Evolutionary conservation across 2,113 vertebrate genomes (phyloP).

Genomic region (Recurvirostra avosetta): DNA sequence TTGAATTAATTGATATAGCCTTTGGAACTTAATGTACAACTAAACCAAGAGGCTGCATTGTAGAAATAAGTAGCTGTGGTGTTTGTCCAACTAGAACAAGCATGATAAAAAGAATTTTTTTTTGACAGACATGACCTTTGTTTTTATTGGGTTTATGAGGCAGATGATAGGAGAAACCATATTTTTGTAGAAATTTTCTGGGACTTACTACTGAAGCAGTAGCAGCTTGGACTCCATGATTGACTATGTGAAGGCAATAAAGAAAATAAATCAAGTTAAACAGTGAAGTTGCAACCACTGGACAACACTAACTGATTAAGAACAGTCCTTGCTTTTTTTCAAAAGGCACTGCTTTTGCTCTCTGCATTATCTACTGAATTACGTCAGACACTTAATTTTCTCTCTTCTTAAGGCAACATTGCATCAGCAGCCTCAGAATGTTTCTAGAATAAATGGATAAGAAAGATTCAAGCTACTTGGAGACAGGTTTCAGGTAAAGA

Average conservation of each 20-base stretch:
- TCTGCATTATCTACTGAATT: background rate
- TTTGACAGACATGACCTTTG: background rate
- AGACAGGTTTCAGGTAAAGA: background rate
- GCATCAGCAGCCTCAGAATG: background rate
- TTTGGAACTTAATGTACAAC: background rate
- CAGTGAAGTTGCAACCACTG: background rate
- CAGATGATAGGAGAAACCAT: background rate
- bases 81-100: background rate
- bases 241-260: background rate
- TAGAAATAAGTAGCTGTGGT: background rate
- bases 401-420: background rate
- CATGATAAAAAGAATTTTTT: fast-evolving
- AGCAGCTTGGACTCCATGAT: background rate
- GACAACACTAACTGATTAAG: background rate
- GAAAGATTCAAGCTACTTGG: background rate
- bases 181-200: background rate
- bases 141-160: background rate
- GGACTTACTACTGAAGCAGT: fast-evolving
- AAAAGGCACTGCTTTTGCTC: background rate
- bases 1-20: background rate
- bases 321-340: background rate
- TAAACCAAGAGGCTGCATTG: background rate
- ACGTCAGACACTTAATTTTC: background rate
- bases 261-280: background rate
- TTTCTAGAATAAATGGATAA: background rate